Percentiles rank a stretch among this genome's conserved stretches.
These are phyloP conservation scores for Enhydra lutris DNA, from an alignment of 2,113 vertebrate genomes.

Conservation along the genomic window DNA sequence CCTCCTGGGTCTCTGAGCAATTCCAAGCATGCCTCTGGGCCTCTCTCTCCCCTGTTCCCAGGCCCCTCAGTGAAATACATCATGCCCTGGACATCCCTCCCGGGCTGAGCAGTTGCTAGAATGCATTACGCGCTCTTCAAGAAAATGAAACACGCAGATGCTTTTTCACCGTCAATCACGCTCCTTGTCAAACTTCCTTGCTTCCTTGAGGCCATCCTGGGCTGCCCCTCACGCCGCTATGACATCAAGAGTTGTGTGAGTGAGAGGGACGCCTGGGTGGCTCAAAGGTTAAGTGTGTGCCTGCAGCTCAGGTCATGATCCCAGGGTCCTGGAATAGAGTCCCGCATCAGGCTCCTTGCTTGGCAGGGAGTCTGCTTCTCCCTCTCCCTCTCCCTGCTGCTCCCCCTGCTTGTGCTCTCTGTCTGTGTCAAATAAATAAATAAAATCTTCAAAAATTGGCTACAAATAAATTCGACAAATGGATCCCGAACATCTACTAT, in stretches of 20 bases:
- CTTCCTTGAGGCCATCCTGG: background rate
- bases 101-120: background rate
- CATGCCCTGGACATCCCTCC: background rate
- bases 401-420: no score
- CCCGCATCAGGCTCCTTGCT: no score
- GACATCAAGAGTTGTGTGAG: background rate
- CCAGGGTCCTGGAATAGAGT: no score
- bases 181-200: background rate
- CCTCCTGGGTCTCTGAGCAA: background rate
- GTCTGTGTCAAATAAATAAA: no score
- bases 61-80: background rate
- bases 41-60: conserved; percentile 27
- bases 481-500: background rate
- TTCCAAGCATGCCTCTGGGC: background rate
- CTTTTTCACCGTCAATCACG: conserved; percentile 1
- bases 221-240: fast-evolving
- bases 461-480: background rate
- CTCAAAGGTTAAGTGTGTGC: no score
- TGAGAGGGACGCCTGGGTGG: background rate
- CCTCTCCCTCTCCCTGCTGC: no score
- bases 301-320: no score
- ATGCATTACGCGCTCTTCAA: conserved; percentile 14
- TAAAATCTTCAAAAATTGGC: no score
- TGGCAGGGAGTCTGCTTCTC: no score
- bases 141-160: background rate